phyloP scores from a whole-genome alignment of 2,797 vertebrate genomes.

The Tenualosa thibaudeaui region DNA sequence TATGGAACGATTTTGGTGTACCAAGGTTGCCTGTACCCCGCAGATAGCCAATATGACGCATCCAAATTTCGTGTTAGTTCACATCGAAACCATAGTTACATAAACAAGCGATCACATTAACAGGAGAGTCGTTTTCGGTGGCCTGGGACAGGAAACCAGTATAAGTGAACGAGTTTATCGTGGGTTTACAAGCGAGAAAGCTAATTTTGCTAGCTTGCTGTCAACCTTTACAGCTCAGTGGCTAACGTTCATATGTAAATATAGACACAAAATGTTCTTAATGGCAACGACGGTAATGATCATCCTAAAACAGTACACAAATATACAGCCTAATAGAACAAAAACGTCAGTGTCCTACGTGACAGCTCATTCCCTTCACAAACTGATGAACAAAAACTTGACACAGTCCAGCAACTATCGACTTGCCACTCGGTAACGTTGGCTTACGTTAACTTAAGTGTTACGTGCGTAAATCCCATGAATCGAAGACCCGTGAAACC shows the following conservation, averaged over 20 bases:
- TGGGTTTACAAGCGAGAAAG: not conserved
- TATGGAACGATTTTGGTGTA: not conserved
- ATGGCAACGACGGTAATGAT: not conserved
- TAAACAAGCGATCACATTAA: not conserved
- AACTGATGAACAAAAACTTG: slow-evolving; percentile 16
- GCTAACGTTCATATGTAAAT: slow-evolving; percentile 13
- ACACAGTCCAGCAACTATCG: slow-evolving; percentile 18
- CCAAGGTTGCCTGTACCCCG: not conserved
- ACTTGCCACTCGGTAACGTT: slow-evolving; percentile 21
- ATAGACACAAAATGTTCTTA: not conserved
- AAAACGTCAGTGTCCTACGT: not conserved
- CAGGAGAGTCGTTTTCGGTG: not conserved
- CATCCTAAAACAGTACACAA: not conserved
- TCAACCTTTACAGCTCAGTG: not conserved
- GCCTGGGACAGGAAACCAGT: slow-evolving; percentile 3
- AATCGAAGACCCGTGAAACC: not conserved
- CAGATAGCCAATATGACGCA: not conserved
- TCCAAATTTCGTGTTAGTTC: not conserved
- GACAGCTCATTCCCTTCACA: not conserved
- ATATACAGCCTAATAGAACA: not conserved
- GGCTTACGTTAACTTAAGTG: slow-evolving; percentile 11
- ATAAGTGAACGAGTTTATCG: not conserved
- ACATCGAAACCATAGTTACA: not conserved
- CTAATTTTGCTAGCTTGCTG: slow-evolving; percentile 13
- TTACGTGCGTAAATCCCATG: slow-evolving; percentile 18